Percentiles rank a stretch among this genome's conserved stretches.
Evolutionary conservation across 1,140 invertebrate species (phyloP).

Genomic region (Drosophila serrata): DNA sequence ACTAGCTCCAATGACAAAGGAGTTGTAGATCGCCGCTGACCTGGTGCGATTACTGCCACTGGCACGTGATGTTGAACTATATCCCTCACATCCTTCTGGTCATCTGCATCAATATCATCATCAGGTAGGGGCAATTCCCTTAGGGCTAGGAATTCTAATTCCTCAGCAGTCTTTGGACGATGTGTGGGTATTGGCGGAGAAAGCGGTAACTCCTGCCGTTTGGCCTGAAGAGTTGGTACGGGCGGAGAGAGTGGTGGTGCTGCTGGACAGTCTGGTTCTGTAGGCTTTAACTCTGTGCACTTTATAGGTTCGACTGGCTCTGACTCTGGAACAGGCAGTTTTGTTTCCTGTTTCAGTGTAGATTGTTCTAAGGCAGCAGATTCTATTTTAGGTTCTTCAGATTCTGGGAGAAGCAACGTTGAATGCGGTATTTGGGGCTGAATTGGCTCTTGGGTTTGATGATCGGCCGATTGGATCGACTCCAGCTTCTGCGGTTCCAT

Average conservation of each 20-base stretch:
- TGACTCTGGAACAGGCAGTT: not conserved
- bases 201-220: not conserved
- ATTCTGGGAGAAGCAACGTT: not conserved
- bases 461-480: not conserved
- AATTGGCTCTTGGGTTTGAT: not conserved
- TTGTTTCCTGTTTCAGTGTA: not conserved
- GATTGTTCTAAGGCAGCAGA: not conserved
- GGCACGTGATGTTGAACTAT: not conserved
- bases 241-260: constrained; percentile 10
- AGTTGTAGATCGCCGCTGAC: not conserved
- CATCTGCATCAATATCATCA: no score
- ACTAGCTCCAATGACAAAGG: constrained; percentile 25
- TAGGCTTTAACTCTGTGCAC: not conserved
- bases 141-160: constrained; percentile 25
- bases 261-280: not conserved
- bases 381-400: not conserved
- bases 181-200: constrained; percentile 73
- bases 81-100: not conserved
- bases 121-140: constrained; percentile 18
- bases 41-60: constrained; percentile 12
- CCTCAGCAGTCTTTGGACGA: constrained; percentile 50
- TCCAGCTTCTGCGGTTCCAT: not conserved
- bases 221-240: not conserved
- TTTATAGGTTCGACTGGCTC: not conserved
- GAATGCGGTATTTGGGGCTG: not conserved